Base-by-base conservation (phyloP, 2,113 vertebrate species). In the Megaceryle maxima region DNA sequence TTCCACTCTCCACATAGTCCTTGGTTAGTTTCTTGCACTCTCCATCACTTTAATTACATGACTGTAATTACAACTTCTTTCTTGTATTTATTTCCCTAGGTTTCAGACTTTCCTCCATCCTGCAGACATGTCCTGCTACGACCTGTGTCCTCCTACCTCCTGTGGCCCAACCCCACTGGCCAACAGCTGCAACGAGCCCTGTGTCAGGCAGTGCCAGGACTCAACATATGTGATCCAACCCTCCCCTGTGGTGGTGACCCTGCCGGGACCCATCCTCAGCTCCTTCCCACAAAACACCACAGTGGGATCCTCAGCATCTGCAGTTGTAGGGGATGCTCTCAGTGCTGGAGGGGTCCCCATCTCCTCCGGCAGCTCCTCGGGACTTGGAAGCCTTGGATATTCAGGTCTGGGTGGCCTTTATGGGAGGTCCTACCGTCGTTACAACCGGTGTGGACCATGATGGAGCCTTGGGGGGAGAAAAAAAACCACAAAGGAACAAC, bases 211-310 rank as follows among this genome's bases (percentile, higher is more conserved):
- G 60, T 97, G 96, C 87, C 95, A 95, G 60, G 96, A 95, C 22
- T 97, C 96, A 0, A 96, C 83, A 0, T 88, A 79, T 0, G 60
- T 97, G 13, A 96, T 96, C 83, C 96, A 96, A 0, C 95, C 96
- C 0, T 90, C 96, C 0, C 96, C 96, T 0, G 96, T 96, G 33
- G 93, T 96, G 55, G 95, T 96, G 39, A 96, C 96, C 4, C 88
- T 96, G 53, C 96, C 94, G 0, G 96, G 96, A 0, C 94, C 96
- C 11, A 96, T 96, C 87, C 96, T 96, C 59, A 96, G 96, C 89
- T 96, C 95, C 87, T 96, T 94, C 77, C 95, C 93, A 0, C 95
- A 96, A 2, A 94, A 96, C 9, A 96, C 96, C 50, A 15, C 95
- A 1, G 96, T 95, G 80, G 96, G 95, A 11, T 96, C 95, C 55